Percentiles rank a stretch among this genome's conserved stretches.
These are phyloP conservation scores for Lasioglossum baleicum DNA, from an alignment of 1,140 invertebrate genomes.

Conservation along the genomic window DNA sequence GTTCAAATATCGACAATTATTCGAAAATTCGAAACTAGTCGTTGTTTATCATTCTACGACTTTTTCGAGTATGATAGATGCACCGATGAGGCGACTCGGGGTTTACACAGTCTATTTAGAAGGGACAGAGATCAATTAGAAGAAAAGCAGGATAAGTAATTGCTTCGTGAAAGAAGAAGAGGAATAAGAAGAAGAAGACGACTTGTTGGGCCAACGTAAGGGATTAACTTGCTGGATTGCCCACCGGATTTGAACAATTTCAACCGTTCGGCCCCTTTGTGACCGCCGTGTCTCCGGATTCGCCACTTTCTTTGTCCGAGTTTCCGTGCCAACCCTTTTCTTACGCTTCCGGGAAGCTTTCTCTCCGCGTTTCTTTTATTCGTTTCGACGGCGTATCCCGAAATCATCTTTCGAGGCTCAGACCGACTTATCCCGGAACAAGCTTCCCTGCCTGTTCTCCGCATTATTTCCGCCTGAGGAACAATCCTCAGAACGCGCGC, in stretches of 20 bases:
- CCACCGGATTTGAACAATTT: slow-evolving; percentile 1
- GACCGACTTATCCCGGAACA: neutral
- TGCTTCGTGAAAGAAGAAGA: neutral
- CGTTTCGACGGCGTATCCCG: neutral
- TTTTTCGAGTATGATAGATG: no score
- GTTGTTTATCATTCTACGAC: no score
- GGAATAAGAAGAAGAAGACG: neutral
- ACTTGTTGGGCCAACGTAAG: neutral
- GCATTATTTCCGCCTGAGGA: neutral
- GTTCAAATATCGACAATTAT: no score
- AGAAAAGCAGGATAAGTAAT: neutral
- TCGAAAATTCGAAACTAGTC: no score
- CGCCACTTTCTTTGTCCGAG: slow-evolving; percentile 2
- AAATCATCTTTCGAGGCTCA: slow-evolving; percentile 1
- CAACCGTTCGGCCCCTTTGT: neutral
- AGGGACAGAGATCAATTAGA: neutral
- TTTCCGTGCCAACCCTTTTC: neutral
- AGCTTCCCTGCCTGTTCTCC: neutral
- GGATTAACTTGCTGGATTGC: slow-evolving; percentile 3
- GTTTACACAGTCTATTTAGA: neutral
- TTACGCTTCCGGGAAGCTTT: neutral
- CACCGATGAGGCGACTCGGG: no score
- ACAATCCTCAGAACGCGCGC: neutral
- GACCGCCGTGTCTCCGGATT: neutral
- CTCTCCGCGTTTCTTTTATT: neutral